These are phyloP conservation scores for Apocheima hispidaria DNA, from an alignment of 2,888 invertebrate species.

Conservation along the genomic window DNA sequence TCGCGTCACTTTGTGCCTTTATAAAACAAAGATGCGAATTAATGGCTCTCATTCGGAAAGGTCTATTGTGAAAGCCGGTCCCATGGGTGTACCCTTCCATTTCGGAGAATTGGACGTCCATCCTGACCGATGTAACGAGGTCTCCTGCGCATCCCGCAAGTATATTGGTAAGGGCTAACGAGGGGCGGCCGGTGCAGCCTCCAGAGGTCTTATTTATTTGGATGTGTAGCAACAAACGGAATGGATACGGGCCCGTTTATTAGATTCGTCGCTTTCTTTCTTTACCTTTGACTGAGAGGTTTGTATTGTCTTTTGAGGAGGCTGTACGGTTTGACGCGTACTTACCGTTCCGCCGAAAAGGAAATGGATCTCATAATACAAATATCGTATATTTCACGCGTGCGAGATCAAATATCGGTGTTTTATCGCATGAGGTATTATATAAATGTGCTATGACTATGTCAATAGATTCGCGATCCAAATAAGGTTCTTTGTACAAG, in stretches of 20 bases:
- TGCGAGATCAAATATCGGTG: conserved; percentile 49
- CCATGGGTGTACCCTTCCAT: conserved; percentile 82
- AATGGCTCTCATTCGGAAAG: conserved; percentile 82
- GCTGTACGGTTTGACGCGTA: conserved; percentile 69
- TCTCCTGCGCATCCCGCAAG: conserved; percentile 60
- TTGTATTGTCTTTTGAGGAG: conserved; percentile 78
- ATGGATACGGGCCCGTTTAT: conserved; percentile 81
- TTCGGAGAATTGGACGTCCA: conserved; percentile 81
- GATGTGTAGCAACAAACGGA: conserved; percentile 77
- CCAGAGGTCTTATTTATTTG: conserved; percentile 66
- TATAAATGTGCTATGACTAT: conserved; percentile 32
- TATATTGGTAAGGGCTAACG: conserved; percentile 65
- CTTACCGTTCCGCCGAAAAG: conserved; percentile 60
- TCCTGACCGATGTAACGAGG: conserved; percentile 68
- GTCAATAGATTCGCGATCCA: conserved; percentile 26
- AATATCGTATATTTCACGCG: conserved; percentile 57
- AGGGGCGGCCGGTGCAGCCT: conserved; percentile 55
- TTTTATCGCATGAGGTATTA: conserved; percentile 39
- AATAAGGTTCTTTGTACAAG: conserved; percentile 23
- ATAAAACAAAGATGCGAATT: conserved; percentile 85
- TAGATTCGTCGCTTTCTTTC: conserved; percentile 83
- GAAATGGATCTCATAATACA: conserved; percentile 60
- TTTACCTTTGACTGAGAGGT: conserved; percentile 80
- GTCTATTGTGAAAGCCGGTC: conserved; percentile 81
- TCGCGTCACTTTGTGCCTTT: conserved; percentile 78